Evolutionary conservation across 2,113 vertebrate genomes (phyloP), one percentile per base, ranked within the genome.

Genomic region (Cebidichthys violaceus): DNA sequence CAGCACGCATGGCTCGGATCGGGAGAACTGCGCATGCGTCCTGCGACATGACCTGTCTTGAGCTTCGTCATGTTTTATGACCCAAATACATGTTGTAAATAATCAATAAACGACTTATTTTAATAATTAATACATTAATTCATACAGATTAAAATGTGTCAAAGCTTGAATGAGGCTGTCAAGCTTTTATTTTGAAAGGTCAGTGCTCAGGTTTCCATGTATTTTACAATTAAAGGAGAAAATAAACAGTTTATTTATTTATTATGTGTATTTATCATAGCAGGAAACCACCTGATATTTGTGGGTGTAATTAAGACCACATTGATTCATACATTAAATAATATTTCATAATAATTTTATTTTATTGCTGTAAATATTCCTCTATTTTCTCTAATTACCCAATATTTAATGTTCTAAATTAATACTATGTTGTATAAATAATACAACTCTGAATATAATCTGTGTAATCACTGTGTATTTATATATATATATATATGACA

Each of bases 21-120:
- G 2, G 37, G 1, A 29, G 9, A 59, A 61, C 9, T 79, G 93
- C 93, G 93, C 93, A 92, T 92, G 94, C 92, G 93, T 35, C 0
- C 1, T 81, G 15, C 13, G 47, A 59, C 60, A 29, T 24, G 29
- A 37, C 8, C 35, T 0, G 11, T 52, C 14, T 33, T 6, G 43
- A 13, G 10, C 1, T 22, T 11, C 24, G 24, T 45, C 39, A 67
- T 22, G 18, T 20, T 31, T 69, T 31, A 33, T 20, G 27, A 69
- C 43, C 8, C 17, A 31, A 33, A 29, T 18, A 15, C 13, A 20
- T 13, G 1, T 9, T 17, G 0, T 2, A 68, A 68, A 65, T n/a
- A 39, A 41, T 47, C 15, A 27, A 31, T 17, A 18, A 15, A 3
- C 13, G 3, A 31, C 24, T 57, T 57, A 27, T n/a, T 57, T 29